Evolutionary conservation across 2,113 vertebrate species (phyloP), one percentile per base, ranked within the genome.

Genomic region (Conger conger): DNA sequence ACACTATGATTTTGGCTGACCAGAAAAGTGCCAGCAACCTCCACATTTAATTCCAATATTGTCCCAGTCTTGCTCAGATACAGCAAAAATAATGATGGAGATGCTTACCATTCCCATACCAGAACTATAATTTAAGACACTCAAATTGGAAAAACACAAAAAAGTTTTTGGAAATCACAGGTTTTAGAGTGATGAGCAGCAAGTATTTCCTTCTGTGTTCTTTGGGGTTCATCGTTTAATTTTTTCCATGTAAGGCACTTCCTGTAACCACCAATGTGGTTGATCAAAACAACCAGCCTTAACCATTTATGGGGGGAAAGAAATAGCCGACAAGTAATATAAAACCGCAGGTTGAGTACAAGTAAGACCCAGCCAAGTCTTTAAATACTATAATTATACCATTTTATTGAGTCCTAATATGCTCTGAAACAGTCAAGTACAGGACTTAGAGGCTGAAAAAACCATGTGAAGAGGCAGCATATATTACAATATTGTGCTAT

Each of bases 381-480:
- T 50, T 73, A 73, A 73, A 73, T 30, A 73, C 68, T 73, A 73
- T 73, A 73, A 73, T 73, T 73, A 73, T 30, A 73, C n/a, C 11
- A 73, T 63, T 63, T 63, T 63, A 27, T 63, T 63, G 57, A 63
- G 57, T 5, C 20, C 57, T 63, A 63, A 63, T 63, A 63, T 27
- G n/a, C 8, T 13, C 68, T 73, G 68, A n/a, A 73, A 73, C n/a
- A 73, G 68, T 11, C n/a, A 30, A 13, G 27, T 33, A 33, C 1
- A 9, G 68, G 15, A 13, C 68, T 33, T 1, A 30, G 68, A 73
- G n/a, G 33, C 68, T 73, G n/a, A 73, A 73, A 27, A n/a, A 33
- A 33, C n/a, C 27, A 13, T n/a, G n/a, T 33, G 13, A 73, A 73
- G 63, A 73, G 63, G 7, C 9, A 73, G 68, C 68, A 73, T 73